These are phyloP conservation scores for Lipophrys pholis DNA, from an alignment of 2,113 vertebrate genomes.

Conservation along the genomic window DNA sequence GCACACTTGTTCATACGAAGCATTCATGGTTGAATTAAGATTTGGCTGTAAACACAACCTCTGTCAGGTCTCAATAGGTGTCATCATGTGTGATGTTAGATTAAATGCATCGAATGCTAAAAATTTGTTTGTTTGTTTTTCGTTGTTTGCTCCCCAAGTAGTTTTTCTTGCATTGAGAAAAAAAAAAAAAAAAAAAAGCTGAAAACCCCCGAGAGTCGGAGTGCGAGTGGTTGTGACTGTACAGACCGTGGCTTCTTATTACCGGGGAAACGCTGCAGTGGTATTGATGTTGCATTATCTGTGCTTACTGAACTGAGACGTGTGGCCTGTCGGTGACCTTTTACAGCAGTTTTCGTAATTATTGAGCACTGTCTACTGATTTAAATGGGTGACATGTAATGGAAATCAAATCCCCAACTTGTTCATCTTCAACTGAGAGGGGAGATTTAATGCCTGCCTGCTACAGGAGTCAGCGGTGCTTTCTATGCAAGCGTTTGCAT, in stretches of 20 bases:
- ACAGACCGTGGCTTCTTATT: constrained; percentile 13
- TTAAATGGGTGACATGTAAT: background rate
- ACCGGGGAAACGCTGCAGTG: constrained; percentile 29
- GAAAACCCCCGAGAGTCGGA: constrained; percentile 6
- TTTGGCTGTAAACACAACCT: constrained; percentile 67
- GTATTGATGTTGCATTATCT: constrained; percentile 42
- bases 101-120: constrained; percentile 15
- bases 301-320: constrained; percentile 33
- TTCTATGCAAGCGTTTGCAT: background rate
- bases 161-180: constrained; percentile 30
- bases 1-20: constrained; percentile 75
- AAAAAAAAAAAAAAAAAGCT: constrained; percentile 22
- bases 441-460: no score
- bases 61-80: constrained; percentile 20
- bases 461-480: background rate
- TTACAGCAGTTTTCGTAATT: constrained; percentile 8
- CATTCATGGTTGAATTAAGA: constrained; percentile 73
- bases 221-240: constrained; percentile 3
- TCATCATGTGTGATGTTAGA: constrained; percentile 53
- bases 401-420: no score
- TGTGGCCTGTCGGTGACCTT: constrained; percentile 20
- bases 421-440: no score
- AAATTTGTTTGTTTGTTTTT: background rate
- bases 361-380: background rate
- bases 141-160: constrained; percentile 33